Evolutionary conservation across 2,888 invertebrate genomes (phyloP), one percentile per base, ranked within the genome.

Genomic region (Monoplex corrugatus): DNA sequence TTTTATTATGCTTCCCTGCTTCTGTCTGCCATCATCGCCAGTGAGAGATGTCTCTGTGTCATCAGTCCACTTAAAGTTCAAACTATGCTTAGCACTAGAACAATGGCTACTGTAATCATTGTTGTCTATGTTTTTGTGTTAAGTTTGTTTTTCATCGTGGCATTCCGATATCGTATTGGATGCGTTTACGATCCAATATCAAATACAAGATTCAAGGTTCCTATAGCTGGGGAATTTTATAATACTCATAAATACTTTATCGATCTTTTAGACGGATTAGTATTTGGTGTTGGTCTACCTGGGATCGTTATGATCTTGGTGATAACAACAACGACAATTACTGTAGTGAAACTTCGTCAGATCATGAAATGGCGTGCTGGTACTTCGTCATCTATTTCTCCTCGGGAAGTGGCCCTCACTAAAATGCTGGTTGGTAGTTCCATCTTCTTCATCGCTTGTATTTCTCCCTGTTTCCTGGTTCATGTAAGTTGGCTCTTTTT

Each of bases 321-420:
- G 43, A 80, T 28, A 28, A 80, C 78, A n/a, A 43, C 78, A 2
- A 80, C 78, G 40, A 23, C 43, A 1, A 80, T 80, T 23, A 80
- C 78, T n/a, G 43, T 80, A 28, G 78, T 80, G 28, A 80, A 80
- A 80, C 28, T 80, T 32, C 78, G 78, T 80, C 78, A 80, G 78
- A 6, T 28, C 23, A 43, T 80, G 23, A 80, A 40, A 43, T 80
- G 78, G 78, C n/a, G 78, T 2, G 10, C 82, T 32, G 19, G 45
- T 16, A 45, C 13, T 5, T 82, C 82, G 16, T 82, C 82, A 2
- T 32, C 45, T 28, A 80, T 80, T 32, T 43, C 78, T 10, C 40
- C 43, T 5, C 28, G 38, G 40, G 38, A 19, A 1, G 35, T 16
- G 75, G 38, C 23, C 38, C 38, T 35, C 38, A 38, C 75, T 28